Evolutionary conservation across 2,797 vertebrate species (phyloP).

Genomic region (Oreochromis mossambicus): DNA sequence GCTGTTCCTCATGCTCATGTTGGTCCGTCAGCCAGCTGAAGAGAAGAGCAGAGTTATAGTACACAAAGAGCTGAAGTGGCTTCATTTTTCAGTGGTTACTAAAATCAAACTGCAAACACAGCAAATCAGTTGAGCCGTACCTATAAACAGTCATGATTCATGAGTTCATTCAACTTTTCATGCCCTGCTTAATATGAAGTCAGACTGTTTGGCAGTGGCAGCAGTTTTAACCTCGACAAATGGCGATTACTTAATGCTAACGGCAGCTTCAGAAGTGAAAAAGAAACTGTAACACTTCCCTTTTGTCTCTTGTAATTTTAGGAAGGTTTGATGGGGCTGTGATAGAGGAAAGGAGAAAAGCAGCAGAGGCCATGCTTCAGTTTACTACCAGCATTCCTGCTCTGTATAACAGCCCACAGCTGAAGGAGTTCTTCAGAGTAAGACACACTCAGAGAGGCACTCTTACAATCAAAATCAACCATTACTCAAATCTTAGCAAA

Average conservation of each 20-base stretch:
- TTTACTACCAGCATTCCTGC: conserved; percentile 85
- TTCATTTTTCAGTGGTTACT: neutral
- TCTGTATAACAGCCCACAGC: conserved; percentile 89
- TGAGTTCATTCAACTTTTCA: neutral
- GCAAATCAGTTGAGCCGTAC: neutral
- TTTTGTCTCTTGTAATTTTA: conserved; percentile 20
- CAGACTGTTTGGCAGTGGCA: neutral
- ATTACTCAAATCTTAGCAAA: neutral
- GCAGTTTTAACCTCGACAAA: neutral
- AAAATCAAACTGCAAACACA: neutral
- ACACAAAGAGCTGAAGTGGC: neutral
- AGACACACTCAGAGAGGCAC: neutral
- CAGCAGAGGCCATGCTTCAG: conserved; percentile 80
- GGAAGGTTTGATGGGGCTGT: conserved; percentile 89
- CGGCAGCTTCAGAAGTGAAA: neutral
- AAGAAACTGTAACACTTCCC: neutral
- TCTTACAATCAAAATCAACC: neutral
- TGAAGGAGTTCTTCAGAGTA: conserved; percentile 91
- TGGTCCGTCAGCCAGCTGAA: neutral
- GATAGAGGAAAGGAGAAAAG: conserved; percentile 86
- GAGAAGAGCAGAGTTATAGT: neutral
- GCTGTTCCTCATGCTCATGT: neutral
- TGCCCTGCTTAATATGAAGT: neutral
- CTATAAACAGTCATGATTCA: neutral
- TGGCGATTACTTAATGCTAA: neutral